Evolutionary conservation across 2,888 invertebrate species (phyloP).

Genomic region (Dryocosmus kuriphilus): DNA sequence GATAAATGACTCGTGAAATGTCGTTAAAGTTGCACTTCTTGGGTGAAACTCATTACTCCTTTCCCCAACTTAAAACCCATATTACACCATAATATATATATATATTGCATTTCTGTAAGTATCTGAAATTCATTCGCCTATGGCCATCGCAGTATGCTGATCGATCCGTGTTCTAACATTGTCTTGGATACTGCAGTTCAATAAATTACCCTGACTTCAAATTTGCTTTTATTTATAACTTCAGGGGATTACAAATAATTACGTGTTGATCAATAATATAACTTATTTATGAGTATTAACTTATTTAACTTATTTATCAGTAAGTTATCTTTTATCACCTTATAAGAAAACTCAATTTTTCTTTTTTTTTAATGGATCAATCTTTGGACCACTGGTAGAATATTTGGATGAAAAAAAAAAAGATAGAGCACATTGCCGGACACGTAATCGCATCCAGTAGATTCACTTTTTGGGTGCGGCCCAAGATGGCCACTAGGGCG

Average conservation of each 20-base stretch:
- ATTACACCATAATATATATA: background rate
- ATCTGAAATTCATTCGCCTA: constrained; percentile 28
- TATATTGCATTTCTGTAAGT: constrained; percentile 7
- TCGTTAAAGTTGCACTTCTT: background rate
- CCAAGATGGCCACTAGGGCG: constrained; percentile 75
- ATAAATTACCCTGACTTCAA: constrained; percentile 46
- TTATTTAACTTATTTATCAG: too few species aligned
- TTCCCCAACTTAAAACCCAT: background rate
- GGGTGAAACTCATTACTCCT: background rate
- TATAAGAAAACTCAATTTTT: background rate
- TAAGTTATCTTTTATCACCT: too few species aligned
- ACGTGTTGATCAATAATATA: background rate
- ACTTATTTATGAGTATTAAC: too few species aligned
- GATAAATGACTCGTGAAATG: background rate
- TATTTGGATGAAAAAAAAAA: constrained; percentile 15
- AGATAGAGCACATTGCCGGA: constrained; percentile 31
- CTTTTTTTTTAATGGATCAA: background rate
- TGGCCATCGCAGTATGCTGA: constrained; percentile 24
- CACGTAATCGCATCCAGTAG: constrained; percentile 51
- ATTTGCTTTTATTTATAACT: background rate
- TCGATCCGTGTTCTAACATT: constrained; percentile 20
- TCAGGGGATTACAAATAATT: background rate
- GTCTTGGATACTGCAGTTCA: constrained; percentile 30
- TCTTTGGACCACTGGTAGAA: background rate
- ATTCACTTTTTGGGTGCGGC: constrained; percentile 72